Evolutionary conservation across 2,113 vertebrate species (phyloP).

Genomic region (Brachyhypopomus occidentalis): DNA sequence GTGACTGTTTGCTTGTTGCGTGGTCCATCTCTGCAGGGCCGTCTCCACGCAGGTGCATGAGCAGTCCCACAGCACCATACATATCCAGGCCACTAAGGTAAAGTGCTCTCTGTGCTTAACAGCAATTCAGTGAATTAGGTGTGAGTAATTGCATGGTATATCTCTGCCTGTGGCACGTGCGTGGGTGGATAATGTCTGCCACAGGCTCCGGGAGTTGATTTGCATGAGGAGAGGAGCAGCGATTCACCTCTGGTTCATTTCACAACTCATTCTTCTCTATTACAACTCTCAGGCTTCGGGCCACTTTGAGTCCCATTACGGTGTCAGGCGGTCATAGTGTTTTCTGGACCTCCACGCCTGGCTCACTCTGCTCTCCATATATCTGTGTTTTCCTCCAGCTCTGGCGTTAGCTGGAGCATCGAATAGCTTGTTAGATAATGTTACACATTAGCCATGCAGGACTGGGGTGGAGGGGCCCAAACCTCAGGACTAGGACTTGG

Average conservation of each 20-base stretch:
- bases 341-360: no score
- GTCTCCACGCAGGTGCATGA: constrained; percentile 72
- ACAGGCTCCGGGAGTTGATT: not conserved
- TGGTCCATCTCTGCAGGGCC: constrained; percentile 63
- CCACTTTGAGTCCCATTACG: no score
- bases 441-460: no score
- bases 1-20: no score
- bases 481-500: no score
- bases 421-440: no score
- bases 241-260: not conserved
- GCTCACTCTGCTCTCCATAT: no score
- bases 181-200: not conserved
- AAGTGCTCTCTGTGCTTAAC: not conserved
- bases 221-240: not conserved
- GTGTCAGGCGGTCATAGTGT: no score
- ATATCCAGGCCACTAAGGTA: constrained; percentile 87
- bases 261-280: no score
- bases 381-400: no score
- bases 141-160: not conserved
- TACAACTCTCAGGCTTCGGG: no score
- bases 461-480: no score
- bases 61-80: constrained; percentile 76
- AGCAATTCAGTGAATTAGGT: not conserved
- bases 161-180: not conserved
- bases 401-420: not conserved